Evolutionary conservation across 2,888 invertebrate species (phyloP).

Genomic region (Cecidostiba fungosa): DNA sequence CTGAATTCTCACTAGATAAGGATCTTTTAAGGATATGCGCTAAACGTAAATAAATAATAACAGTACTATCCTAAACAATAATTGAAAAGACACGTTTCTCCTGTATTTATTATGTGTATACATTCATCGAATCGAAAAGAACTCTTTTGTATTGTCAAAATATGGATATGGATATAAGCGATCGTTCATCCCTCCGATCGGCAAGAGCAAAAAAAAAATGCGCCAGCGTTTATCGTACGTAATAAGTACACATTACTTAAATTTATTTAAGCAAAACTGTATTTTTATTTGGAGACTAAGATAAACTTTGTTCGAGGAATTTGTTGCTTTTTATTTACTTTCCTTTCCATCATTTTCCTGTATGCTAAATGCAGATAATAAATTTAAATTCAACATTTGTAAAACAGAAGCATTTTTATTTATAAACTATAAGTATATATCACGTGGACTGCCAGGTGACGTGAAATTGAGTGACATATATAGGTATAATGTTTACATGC

Average conservation of each 20-base stretch:
- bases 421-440: no score
- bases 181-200: slow-evolving; percentile 62
- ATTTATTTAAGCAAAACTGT: slow-evolving; percentile 72
- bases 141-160: slow-evolving; percentile 66
- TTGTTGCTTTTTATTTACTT: slow-evolving; percentile 46
- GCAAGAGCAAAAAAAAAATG: slow-evolving; percentile 59
- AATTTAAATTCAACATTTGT: not conserved
- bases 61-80: slow-evolving; percentile 69
- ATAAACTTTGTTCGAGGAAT: slow-evolving; percentile 65
- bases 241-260: slow-evolving; percentile 73
- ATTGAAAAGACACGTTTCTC: slow-evolving; percentile 72
- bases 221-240: slow-evolving; percentile 65
- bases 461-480: not conserved
- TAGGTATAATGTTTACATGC: not conserved
- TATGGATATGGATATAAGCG: slow-evolving; percentile 64
- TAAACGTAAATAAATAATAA: slow-evolving; percentile 68
- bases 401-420: no score
- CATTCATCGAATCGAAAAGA: slow-evolving; percentile 72
- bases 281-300: slow-evolving; percentile 65
- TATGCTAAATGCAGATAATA: not conserved
- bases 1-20: slow-evolving; percentile 77
- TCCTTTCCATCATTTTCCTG: slow-evolving; percentile 4
- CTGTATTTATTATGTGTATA: slow-evolving; percentile 78
- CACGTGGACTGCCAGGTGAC: not conserved
- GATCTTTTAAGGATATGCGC: slow-evolving; percentile 69